Evolutionary conservation across 2,113 vertebrate genomes (phyloP).

Genomic region (Periophthalmus modestus): DNA sequence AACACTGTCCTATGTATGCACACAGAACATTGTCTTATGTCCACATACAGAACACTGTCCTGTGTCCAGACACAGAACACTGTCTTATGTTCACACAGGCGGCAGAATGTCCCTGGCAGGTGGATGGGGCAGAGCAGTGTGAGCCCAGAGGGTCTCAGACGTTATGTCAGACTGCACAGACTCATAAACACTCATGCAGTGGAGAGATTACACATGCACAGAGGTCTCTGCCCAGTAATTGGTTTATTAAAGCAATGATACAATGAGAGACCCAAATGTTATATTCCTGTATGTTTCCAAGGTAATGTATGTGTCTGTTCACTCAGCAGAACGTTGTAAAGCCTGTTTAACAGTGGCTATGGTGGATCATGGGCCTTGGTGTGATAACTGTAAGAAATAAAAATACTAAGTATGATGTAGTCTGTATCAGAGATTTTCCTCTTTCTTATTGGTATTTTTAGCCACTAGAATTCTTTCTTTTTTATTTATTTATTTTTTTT

Average conservation of each 20-base stretch:
- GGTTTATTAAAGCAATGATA: conserved; percentile 7
- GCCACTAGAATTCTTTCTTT: no score
- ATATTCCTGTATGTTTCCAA: no score
- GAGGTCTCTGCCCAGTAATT: conserved; percentile 29
- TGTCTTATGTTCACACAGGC: no score
- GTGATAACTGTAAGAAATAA: no score
- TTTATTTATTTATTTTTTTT: not conserved
- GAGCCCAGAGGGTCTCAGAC: conserved; percentile 42
- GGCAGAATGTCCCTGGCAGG: conserved; percentile 30
- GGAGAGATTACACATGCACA: conserved; percentile 5
- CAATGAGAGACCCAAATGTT: not conserved
- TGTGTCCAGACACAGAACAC: conserved; percentile 11
- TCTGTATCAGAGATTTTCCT: no score
- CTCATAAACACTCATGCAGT: conserved; percentile 17
- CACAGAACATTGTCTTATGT: no score
- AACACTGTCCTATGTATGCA: not conserved
- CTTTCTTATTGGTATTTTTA: not conserved
- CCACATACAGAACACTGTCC: no score
- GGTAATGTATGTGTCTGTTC: not conserved
- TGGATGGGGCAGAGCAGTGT: conserved; percentile 29
- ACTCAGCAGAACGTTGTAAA: not conserved
- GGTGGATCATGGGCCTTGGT: no score
- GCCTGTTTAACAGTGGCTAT: no score
- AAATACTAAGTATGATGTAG: no score
- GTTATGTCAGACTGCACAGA: conserved; percentile 43